Percentiles rank a stretch among this genome's conserved stretches.
Evolutionary conservation across 1,140 invertebrate genomes (phyloP).

Genomic region (Helicoverpa zea): DNA sequence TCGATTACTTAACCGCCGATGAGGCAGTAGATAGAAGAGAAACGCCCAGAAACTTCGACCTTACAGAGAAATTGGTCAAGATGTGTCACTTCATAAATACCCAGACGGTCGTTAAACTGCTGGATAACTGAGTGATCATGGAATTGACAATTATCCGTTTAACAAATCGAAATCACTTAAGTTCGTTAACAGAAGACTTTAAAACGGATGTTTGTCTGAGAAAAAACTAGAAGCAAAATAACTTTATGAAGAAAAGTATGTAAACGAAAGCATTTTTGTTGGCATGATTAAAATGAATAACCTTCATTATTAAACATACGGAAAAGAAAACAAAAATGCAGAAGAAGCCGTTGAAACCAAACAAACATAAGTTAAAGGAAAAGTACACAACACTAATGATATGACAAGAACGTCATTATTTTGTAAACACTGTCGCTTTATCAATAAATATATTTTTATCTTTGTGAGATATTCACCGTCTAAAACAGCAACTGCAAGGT

Average conservation of each 20-base stretch:
- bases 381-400: slow-evolving; percentile 26
- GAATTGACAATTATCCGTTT: slow-evolving; percentile 47
- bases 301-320: background rate
- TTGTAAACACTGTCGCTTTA: slow-evolving; percentile 19
- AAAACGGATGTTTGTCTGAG: slow-evolving; percentile 34
- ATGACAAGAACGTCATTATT: slow-evolving; percentile 22
- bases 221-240: slow-evolving; percentile 19
- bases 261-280: background rate
- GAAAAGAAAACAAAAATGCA: slow-evolving; percentile 32
- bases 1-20: slow-evolving; percentile 43
- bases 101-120: slow-evolving; percentile 28
- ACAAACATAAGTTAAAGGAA: slow-evolving; percentile 36
- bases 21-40: background rate
- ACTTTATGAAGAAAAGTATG: slow-evolving; percentile 2
- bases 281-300: slow-evolving; percentile 14
- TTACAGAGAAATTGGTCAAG: slow-evolving; percentile 17
- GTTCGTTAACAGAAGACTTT: slow-evolving; percentile 39
- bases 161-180: slow-evolving; percentile 50
- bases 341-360: slow-evolving; percentile 17
- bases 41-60: slow-evolving; percentile 5
- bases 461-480: background rate
- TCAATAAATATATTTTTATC: slow-evolving; percentile 32
- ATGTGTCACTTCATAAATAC: slow-evolving; percentile 17
- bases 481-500: slow-evolving; percentile 29
- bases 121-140: slow-evolving; percentile 39